Percentiles rank a stretch among this genome's conserved stretches.
Conservation (phyloP, 2,797 vertebrate genomes). For the Parauchenoglanis ngamensis region DNA sequence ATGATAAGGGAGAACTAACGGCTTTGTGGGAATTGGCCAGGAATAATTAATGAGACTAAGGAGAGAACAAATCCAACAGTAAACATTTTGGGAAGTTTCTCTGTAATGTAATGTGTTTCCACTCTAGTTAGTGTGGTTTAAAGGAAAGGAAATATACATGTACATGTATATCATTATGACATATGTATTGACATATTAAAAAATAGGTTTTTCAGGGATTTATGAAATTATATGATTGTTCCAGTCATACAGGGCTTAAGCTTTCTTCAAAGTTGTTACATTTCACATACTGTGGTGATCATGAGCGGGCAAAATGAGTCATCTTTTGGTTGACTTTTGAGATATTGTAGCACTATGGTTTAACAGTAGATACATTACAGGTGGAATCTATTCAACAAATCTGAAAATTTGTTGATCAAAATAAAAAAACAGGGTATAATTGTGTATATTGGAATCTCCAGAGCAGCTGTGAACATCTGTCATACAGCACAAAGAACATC, state of each 20-base stretch:
- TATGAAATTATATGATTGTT: neutral
- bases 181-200: neutral
- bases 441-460: neutral
- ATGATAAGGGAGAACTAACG: neutral
- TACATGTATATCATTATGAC: too few species aligned
- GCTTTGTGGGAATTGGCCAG: neutral
- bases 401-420: neutral
- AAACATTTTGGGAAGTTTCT: neutral
- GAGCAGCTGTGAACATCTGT: slow-evolving; percentile 13
- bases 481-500: neutral
- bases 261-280: neutral
- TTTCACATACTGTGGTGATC: too few species aligned
- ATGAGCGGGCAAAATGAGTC: neutral
- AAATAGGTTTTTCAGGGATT: neutral
- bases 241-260: neutral
- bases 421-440: neutral
- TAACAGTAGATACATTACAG: neutral
- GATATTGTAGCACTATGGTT: neutral
- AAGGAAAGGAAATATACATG: neutral
- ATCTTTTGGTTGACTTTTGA: neutral
- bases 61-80: neutral
- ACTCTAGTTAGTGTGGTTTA: too few species aligned
- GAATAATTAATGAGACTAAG: neutral
- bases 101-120: neutral
- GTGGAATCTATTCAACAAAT: neutral